These are phyloP conservation scores for Lasiommata megera DNA, from an alignment of 2,888 invertebrate species.

Conservation along the genomic window DNA sequence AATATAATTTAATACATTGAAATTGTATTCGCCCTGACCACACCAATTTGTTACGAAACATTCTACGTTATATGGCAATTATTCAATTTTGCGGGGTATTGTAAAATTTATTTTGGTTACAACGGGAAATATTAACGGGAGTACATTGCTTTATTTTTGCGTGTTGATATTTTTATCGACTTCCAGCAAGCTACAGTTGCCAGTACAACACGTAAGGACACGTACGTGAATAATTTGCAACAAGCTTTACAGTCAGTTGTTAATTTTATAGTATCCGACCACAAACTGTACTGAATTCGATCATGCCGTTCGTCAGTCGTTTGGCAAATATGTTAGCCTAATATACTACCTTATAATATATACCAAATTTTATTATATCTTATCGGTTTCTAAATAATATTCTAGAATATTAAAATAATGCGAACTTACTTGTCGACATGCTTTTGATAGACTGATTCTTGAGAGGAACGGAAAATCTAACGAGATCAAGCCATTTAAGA, in stretches of 20 bases:
- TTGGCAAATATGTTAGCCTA: no score
- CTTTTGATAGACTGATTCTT: no score
- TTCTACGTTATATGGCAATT: slow-evolving; percentile 13
- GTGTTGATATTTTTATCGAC: background rate
- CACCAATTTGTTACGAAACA: slow-evolving; percentile 9
- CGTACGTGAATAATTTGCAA: background rate
- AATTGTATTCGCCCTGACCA: slow-evolving; percentile 13
- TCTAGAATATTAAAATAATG: no score
- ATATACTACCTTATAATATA: no score
- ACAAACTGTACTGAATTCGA: no score
- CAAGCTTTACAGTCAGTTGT: background rate
- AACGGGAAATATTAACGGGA: slow-evolving; percentile 6
- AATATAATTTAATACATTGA: slow-evolving; percentile 16
- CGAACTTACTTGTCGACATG: no score
- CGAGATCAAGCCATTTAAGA: no score
- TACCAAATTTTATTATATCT: no score
- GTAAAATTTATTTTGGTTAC: slow-evolving; percentile 9
- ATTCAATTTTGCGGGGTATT: slow-evolving; percentile 13
- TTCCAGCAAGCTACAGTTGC: background rate
- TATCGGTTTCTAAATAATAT: no score
- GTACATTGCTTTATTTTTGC: background rate
- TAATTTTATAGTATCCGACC: no score
- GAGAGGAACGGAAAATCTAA: no score
- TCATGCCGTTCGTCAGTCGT: no score
- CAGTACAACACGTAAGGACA: background rate